These are phyloP conservation scores for Pseudotriccus pelzelni DNA, from an alignment of 2,797 vertebrate species.

Conservation along the genomic window DNA sequence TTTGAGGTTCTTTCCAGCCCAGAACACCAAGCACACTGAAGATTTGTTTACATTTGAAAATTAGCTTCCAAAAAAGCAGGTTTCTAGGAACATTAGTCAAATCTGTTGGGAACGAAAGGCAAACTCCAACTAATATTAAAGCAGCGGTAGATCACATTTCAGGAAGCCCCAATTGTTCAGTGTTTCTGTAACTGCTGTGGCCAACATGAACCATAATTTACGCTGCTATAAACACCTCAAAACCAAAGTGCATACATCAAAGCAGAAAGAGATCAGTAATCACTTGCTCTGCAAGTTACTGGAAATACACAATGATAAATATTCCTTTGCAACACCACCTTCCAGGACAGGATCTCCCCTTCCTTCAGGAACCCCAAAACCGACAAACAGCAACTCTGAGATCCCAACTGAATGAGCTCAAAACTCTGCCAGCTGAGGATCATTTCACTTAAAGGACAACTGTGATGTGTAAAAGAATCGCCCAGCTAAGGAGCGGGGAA, in stretches of 20 bases:
- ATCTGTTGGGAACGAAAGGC: not conserved
- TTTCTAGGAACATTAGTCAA: conserved; percentile 34
- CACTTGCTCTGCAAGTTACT: not conserved
- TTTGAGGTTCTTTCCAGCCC: not conserved
- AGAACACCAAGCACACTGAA: not conserved
- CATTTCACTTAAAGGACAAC: not conserved
- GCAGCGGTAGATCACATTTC: not conserved
- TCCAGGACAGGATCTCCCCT: not conserved
- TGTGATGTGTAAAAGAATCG: not conserved
- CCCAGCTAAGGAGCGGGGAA: not conserved
- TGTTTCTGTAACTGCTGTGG: not conserved
- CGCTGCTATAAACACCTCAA: not conserved
- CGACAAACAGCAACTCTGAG: not conserved
- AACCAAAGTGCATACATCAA: not conserved
- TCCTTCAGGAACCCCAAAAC: not conserved
- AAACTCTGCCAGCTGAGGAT: not conserved
- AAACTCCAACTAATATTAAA: conserved; percentile 16
- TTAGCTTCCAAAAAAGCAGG: conserved; percentile 7
- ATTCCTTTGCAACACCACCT: not conserved
- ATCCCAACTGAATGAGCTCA: not conserved
- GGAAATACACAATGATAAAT: not conserved
- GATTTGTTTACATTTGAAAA: conserved; percentile 35
- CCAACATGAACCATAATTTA: not conserved
- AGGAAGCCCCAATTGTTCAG: not conserved
- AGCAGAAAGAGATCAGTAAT: not conserved